Conservation (phyloP, 1,140 invertebrate species). For the Leptopilina boulardi region DNA sequence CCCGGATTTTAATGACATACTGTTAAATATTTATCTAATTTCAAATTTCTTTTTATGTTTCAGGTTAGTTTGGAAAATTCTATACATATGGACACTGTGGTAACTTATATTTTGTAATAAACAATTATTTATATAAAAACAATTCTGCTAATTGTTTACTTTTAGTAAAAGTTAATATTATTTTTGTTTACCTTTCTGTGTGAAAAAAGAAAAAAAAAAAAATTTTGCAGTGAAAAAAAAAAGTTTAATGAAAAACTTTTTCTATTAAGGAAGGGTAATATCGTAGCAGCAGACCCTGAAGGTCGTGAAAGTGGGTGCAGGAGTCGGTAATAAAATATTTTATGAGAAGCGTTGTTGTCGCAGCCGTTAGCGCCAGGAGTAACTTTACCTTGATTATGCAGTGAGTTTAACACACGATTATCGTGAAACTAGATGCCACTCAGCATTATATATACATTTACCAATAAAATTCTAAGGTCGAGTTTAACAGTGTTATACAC, state of each 20-base stretch:
- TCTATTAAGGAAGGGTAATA: background rate
- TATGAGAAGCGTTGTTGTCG: constrained; percentile 11
- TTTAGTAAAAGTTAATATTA: no score
- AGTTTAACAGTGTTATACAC: background rate
- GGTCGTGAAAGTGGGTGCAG: constrained; percentile 15
- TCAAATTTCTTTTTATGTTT: no score
- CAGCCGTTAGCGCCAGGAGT: background rate
- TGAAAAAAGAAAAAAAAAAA: background rate
- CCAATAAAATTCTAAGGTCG: background rate
- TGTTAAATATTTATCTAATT: no score
- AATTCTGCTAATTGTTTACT: no score
- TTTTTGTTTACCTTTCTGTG: no score
- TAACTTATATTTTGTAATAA: no score
- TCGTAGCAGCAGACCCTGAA: background rate
- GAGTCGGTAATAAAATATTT: constrained; percentile 10
- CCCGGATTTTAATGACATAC: no score
- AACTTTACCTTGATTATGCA: constrained; percentile 29
- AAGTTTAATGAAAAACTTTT: background rate
- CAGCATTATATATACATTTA: background rate
- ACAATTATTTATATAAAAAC: no score
- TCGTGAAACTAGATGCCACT: background rate
- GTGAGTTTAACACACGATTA: constrained; percentile 17
- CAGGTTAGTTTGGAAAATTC: no score
- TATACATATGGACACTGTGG: no score
- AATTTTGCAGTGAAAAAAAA: background rate